A percentile compares a stretch with the other conserved stretches of the same genome.
Evolutionary conservation across 1,140 invertebrate genomes (phyloP).

Genomic region (Hydropsyche tenuis): DNA sequence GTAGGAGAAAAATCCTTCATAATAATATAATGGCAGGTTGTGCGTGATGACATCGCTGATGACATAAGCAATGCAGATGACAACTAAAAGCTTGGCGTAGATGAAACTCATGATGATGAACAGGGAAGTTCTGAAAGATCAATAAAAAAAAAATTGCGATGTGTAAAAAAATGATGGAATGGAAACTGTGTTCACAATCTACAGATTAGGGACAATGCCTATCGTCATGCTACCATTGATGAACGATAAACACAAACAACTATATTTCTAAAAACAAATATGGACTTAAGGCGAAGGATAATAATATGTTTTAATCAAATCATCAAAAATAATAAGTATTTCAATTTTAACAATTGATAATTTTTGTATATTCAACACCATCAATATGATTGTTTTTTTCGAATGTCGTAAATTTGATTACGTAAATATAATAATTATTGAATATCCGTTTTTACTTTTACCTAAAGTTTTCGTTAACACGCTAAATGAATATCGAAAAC

Average conservation of each 20-base stretch:
- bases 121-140: slow-evolving; percentile 82
- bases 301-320: neutral
- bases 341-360: no score
- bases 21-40: slow-evolving; percentile 86
- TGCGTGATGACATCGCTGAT: slow-evolving; percentile 92
- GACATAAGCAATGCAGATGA: slow-evolving; percentile 90
- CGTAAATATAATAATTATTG: no score
- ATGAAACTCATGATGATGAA: slow-evolving; percentile 95
- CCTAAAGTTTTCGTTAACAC: no score
- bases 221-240: neutral
- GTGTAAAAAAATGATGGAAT: slow-evolving; percentile 12
- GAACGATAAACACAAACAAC: slow-evolving; percentile 15
- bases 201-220: neutral
- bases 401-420: no score
- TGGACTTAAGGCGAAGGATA: neutral
- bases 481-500: no score
- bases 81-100: slow-evolving; percentile 89
- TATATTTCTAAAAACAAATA: slow-evolving; percentile 2
- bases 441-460: no score
- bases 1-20: slow-evolving; percentile 98
- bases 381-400: no score
- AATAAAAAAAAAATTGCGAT: slow-evolving; percentile 48
- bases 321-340: no score
- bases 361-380: no score
- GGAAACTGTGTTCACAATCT: slow-evolving; percentile 7